phyloP scores from a whole-genome alignment of 2,888 invertebrate genomes.

The Spodoptera exigua region DNA sequence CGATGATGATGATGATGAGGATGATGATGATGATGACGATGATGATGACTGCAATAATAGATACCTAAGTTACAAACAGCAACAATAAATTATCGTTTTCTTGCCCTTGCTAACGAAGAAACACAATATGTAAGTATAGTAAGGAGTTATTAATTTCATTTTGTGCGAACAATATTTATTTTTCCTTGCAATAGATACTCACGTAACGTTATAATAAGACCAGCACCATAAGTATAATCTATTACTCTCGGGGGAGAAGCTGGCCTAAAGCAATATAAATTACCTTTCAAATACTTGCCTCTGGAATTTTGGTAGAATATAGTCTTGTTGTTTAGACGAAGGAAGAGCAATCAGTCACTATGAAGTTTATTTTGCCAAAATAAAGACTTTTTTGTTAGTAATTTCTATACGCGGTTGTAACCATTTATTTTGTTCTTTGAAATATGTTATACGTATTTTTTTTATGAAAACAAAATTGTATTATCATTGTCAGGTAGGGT shows the following conservation, averaged over 20 bases:
- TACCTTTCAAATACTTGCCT: constrained; percentile 57
- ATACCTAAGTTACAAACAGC: too few relatives aligned
- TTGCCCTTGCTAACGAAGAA: constrained; percentile 10
- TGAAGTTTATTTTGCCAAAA: constrained; percentile 31
- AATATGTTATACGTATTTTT: background rate
- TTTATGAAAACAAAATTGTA: background rate
- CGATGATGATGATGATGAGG: too few relatives aligned
- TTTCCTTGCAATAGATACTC: constrained; percentile 45
- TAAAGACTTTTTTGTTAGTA: constrained; percentile 1
- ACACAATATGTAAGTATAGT: constrained; percentile 9
- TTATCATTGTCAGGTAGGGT: background rate
- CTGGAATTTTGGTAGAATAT: constrained; percentile 52
- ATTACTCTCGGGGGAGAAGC: constrained; percentile 54
- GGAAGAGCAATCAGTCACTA: constrained; percentile 47
- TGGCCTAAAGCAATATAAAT: constrained; percentile 59
- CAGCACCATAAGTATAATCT: constrained; percentile 56
- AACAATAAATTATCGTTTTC: background rate
- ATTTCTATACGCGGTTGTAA: constrained; percentile 12
- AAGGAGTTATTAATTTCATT: constrained; percentile 38
- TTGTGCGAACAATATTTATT: constrained; percentile 44
- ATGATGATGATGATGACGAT: too few relatives aligned
- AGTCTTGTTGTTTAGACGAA: constrained; percentile 44
- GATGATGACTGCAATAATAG: too few relatives aligned
- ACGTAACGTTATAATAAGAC: constrained; percentile 51
- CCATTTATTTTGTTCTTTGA: constrained; percentile 3